Evolutionary conservation across 1,140 invertebrate genomes (phyloP), one percentile per base, ranked within the genome.

Genomic region (Aphelenchoides besseyi): DNA sequence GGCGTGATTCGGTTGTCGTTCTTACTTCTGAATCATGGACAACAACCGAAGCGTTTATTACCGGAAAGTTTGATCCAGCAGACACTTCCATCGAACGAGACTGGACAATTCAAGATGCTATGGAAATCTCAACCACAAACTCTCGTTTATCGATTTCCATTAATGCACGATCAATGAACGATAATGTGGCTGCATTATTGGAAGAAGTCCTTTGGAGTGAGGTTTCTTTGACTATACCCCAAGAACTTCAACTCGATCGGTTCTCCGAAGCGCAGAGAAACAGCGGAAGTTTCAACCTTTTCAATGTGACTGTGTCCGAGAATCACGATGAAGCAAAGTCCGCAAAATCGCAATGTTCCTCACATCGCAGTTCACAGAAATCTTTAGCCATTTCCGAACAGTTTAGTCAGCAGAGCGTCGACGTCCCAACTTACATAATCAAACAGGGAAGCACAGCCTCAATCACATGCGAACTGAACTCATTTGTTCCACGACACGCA

Each of bases 141-240:
- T 37, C 26, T 29, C 9, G 70, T 28, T 35, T 79, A 55, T 57
- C 72, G 3, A 71, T 82, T n/a, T 84, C 79, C 3, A 81, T 82
- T 26, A 79, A 79, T 62, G 80, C 80, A 3, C 74, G 74, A 55
- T 78, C 76, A 72, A 54, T 78, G 9, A 69, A 75, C 28, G 80
- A 82, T 67, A 68, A 68, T 41, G 73, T 81, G 1, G 70, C 69
- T 48, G 80, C 72, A 8, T 71, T 70, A 26, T 69, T 82, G 9
- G 81, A 82, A 66, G 82, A 82, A 63, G 78, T 82, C 23, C 77
- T 76, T n/a, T 82, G 81, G 75, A 76, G 76, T 48, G 78, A 82
- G 53, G 81, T 83, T 9, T 55, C 63, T n/a, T 52, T 82, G 33
- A 80, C 74, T 16, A 36, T 78, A 2, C 54, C 69, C 3, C 61